phyloP scores from a whole-genome alignment of 2,888 invertebrate species.

The Ornithoptera alexandrae region DNA sequence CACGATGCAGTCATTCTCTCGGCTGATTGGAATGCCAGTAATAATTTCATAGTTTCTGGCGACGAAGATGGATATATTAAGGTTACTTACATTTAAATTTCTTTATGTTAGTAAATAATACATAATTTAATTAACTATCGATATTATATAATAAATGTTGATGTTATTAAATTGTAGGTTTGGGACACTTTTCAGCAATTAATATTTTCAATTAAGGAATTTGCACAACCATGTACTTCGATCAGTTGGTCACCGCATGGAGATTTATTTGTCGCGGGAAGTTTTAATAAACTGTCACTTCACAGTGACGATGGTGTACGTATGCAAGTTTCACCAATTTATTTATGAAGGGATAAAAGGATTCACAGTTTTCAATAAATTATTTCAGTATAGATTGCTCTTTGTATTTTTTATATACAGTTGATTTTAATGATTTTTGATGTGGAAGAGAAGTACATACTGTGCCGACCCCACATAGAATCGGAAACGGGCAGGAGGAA shows the following conservation, averaged over 20 bases:
- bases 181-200: slow-evolving; percentile 96
- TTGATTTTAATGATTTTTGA: no score
- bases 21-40: slow-evolving; percentile 96
- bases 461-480: no score
- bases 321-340: slow-evolving; percentile 31
- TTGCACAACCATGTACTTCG: slow-evolving; percentile 95
- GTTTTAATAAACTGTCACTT: slow-evolving; percentile 93
- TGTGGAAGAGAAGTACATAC: no score
- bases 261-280: slow-evolving; percentile 94
- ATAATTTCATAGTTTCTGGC: slow-evolving; percentile 95
- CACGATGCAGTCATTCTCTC: slow-evolving; percentile 96
- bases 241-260: slow-evolving; percentile 96
- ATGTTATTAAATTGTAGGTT: slow-evolving; percentile 66
- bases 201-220: slow-evolving; percentile 90
- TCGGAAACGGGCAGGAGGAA: no score
- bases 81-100: slow-evolving; percentile 58
- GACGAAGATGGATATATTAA: slow-evolving; percentile 96
- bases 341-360: background rate
- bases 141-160: no score
- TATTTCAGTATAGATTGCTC: no score
- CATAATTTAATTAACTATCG: no score
- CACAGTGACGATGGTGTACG: slow-evolving; percentile 96
- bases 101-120: no score
- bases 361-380: background rate
- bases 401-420: no score